Conservation (phyloP, 2,113 vertebrate genomes). For the Telmatochromis brachygnathus region DNA sequence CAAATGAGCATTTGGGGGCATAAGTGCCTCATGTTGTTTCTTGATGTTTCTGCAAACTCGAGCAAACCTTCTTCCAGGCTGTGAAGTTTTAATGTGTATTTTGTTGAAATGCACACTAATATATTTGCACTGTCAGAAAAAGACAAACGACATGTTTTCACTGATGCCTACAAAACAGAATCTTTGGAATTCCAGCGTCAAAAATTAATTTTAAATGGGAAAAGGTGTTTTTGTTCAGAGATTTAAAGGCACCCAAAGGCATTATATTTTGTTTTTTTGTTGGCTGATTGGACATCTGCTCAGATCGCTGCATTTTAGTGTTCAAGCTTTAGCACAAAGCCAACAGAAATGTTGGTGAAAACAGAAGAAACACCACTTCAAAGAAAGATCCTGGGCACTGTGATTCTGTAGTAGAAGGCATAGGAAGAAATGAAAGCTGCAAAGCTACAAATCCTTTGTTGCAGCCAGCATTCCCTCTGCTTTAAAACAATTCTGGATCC, state of each 20-base stretch:
- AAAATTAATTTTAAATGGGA: background rate
- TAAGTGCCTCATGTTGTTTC: background rate
- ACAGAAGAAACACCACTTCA: background rate
- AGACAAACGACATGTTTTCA: background rate
- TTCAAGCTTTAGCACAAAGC: background rate
- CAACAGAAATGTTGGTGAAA: background rate
- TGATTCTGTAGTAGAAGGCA: background rate
- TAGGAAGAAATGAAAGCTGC: background rate
- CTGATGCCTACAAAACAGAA: rapidly evolving
- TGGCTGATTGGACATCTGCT: background rate
- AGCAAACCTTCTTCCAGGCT: background rate
- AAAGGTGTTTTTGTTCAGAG: background rate
- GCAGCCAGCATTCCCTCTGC: background rate
- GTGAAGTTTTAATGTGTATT: background rate
- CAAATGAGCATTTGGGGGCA: background rate
- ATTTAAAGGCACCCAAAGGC: background rate
- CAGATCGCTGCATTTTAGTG: background rate
- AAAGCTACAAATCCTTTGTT: background rate
- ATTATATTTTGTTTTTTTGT: background rate
- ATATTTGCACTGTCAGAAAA: background rate
- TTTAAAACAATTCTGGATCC: background rate
- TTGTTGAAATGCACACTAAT: background rate
- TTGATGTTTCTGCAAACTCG: background rate
- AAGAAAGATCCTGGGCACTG: background rate
- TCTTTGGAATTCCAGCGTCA: background rate